Evolutionary conservation across 2,113 vertebrate genomes (phyloP).

Genomic region (Seriola rivoliana): DNA sequence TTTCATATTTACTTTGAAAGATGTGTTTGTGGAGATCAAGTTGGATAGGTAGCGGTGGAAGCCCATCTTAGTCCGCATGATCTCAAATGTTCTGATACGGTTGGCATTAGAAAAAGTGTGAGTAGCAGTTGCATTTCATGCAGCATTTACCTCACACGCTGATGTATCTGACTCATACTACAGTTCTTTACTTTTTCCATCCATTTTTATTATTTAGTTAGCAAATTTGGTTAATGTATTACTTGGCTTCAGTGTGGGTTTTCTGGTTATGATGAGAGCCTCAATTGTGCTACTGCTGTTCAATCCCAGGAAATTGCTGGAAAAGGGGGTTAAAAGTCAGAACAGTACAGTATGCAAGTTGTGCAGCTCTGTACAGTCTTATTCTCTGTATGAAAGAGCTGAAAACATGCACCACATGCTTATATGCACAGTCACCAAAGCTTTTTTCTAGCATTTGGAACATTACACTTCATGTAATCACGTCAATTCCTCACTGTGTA

Average conservation of each 20-base stretch:
- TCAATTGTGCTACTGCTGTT: conserved; percentile 28
- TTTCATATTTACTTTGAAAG: neutral
- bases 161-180: neutral
- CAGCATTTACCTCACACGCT: neutral
- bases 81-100: neutral
- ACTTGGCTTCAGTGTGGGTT: neutral
- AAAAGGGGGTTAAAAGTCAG: conserved; percentile 38
- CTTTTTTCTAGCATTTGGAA: too few relatives aligned
- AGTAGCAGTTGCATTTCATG: conserved; percentile 1
- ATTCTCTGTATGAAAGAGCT: neutral
- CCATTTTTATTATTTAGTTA: neutral
- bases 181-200: neutral
- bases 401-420: neutral
- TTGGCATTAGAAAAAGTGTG: neutral
- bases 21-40: neutral
- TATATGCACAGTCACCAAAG: neutral
- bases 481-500: neutral
- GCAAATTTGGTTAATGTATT: conserved; percentile 6
- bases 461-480: neutral
- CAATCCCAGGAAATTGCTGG: conserved; percentile 41
- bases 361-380: conserved; percentile 12
- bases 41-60: neutral
- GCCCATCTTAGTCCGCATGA: neutral
- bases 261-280: conserved; percentile 17
- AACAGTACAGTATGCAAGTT: conserved; percentile 2